A percentile compares a stretch with the other conserved stretches of the same genome.
phyloP scores from a whole-genome alignment of 2,113 vertebrate species.

The Eubucco bourcierii region DNA sequence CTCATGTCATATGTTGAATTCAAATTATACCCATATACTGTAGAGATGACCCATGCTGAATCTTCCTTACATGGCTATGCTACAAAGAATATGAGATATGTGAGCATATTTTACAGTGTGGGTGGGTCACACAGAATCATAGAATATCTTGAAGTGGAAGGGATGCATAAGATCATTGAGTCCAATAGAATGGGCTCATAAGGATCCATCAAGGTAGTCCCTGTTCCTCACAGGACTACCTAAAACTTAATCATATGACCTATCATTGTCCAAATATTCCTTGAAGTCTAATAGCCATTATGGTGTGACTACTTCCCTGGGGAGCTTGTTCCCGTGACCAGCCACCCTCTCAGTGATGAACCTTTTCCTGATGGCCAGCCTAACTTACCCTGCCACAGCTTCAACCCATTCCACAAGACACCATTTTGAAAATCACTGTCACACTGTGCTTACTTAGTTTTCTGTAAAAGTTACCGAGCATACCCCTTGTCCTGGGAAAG shows the following conservation, averaged over 20 bases:
- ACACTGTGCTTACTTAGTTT: background rate
- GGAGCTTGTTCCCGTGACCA: background rate
- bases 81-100: background rate
- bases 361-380: background rate
- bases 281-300: background rate
- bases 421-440: background rate
- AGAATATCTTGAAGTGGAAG: background rate
- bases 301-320: background rate
- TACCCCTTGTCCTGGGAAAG: background rate
- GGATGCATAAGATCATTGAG: background rate
- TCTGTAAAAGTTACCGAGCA: background rate
- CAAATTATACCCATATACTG: background rate
- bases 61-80: background rate
- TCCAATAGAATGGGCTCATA: background rate
- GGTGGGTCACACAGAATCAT: background rate
- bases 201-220: background rate
- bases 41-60: background rate
- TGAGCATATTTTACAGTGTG: background rate
- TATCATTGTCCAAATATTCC: background rate
- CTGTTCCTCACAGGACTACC: background rate
- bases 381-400: background rate
- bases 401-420: background rate
- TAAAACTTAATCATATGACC: background rate
- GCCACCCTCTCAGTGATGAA: background rate
- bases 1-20: background rate